Evolutionary conservation across 1,140 invertebrate genomes (phyloP).

Genomic region (Nasonia longicornis): DNA sequence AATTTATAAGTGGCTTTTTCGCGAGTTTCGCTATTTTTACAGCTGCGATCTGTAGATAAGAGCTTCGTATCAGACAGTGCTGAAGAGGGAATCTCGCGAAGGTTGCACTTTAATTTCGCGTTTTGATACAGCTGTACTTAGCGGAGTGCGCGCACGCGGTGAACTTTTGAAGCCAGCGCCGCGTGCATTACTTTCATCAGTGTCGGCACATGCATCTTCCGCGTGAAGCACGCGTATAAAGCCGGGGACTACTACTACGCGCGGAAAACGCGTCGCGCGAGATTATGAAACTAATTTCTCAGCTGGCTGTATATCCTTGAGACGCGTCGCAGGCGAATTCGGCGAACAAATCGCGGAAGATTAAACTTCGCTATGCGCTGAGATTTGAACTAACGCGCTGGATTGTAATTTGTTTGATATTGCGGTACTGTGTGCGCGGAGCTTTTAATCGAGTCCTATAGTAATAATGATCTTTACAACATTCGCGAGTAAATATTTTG

Average conservation of each 20-base stretch:
- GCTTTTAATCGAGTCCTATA: neutral
- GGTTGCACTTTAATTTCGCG: neutral
- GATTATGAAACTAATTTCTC: slow-evolving; percentile 57
- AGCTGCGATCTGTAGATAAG: neutral
- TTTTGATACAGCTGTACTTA: slow-evolving; percentile 11
- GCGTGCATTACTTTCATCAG: slow-evolving; percentile 44
- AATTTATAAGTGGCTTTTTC: slow-evolving; percentile 17
- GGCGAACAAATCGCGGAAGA: slow-evolving; percentile 43
- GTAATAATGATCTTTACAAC: neutral
- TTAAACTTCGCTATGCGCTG: slow-evolving; percentile 16
- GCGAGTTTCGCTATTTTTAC: neutral
- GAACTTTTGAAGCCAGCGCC: slow-evolving; percentile 17
- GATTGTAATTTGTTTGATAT: slow-evolving; percentile 28
- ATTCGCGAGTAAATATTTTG: neutral
- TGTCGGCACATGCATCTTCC: slow-evolving; percentile 44
- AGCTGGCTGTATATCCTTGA: slow-evolving; percentile 41
- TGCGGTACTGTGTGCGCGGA: too few relatives aligned
- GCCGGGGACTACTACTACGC: slow-evolving; percentile 2
- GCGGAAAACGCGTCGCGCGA: slow-evolving; percentile 49
- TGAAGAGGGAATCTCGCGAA: neutral
- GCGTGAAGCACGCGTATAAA: too few relatives aligned
- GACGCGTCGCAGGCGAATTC: slow-evolving; percentile 24
- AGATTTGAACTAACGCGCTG: neutral
- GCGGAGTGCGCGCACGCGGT: neutral
- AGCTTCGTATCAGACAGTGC: neutral